Percentiles rank a stretch among this genome's conserved stretches.
These are phyloP conservation scores for Proterorhinus semilunaris DNA, from an alignment of 2,113 vertebrate genomes.

Conservation along the genomic window DNA sequence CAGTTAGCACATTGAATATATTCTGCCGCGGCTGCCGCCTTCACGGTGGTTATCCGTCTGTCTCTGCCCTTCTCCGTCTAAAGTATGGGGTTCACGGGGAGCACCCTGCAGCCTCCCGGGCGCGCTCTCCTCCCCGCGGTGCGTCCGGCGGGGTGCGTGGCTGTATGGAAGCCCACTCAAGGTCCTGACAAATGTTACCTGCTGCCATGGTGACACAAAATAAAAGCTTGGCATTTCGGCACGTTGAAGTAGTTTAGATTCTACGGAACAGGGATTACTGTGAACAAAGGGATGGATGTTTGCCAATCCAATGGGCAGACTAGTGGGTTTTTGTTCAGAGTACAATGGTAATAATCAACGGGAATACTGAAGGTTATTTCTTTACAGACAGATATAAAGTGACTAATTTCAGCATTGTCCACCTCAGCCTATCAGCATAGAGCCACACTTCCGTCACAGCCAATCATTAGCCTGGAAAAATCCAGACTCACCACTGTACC, in stretches of 20 bases:
- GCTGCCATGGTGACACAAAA: neutral
- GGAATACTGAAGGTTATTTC: too few relatives aligned
- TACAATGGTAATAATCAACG: neutral
- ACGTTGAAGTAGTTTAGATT: neutral
- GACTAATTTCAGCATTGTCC: too few relatives aligned
- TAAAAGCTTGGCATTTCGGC: neutral
- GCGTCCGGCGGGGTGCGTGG: conserved; percentile 11
- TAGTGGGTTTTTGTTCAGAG: neutral
- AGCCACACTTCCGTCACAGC: too few relatives aligned
- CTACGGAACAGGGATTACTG: neutral
- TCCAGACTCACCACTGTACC: too few relatives aligned
- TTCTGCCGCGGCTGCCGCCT: conserved; percentile 26
- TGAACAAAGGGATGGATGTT: neutral
- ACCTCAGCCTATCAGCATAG: too few relatives aligned
- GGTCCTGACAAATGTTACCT: neutral
- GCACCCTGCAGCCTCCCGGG: neutral
- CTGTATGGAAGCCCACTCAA: conserved; percentile 36
- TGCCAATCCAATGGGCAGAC: neutral
- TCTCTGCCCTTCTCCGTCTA: conserved; percentile 15
- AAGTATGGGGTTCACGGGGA: neutral
- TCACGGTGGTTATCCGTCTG: conserved; percentile 10
- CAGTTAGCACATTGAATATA: conserved; percentile 58
- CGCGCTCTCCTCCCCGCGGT: neutral
- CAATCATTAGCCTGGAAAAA: too few relatives aligned
- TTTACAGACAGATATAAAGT: too few relatives aligned